Base-by-base conservation (phyloP, 2,797 vertebrate genomes). In the Aeoliscus strigatus region DNA sequence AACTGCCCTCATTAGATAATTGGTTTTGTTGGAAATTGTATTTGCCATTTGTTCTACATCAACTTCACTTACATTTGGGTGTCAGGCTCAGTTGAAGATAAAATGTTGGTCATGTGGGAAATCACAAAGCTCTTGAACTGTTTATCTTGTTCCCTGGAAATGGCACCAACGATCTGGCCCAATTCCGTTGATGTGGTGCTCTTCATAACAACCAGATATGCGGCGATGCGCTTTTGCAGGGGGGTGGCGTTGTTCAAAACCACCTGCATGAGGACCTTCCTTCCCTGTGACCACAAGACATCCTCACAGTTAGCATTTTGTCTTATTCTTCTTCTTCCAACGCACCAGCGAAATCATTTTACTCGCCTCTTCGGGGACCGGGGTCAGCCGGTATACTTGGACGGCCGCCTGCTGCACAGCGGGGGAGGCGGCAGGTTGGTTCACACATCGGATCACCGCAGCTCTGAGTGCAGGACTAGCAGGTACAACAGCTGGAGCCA, bases 191-290 rank as follows among this genome's bases (percentile, higher is more conserved):
- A 39, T 41, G 89, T 80, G 23, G 93, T 91, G 42, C 77, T 62
- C 70, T 87, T 93, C 92, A 99, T 98, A 24, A 98, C 61, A 9
- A 92, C 83, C 68, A 99, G 90, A 52, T 97, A 99, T 23, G 93
- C 90, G 28, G 93, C 90, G 44, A 98, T 58, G n/a, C 94, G 89
- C 67, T 93, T 96, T 14, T 94, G 92, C 41, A 86, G 67, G 2
- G 90, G 84, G 31, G 82, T 77, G 14, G 75, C 31, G 0, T 21
- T 26, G n/a, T 91, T 82, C 30, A 90, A 67, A 62, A 94, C 80
- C 9, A 77, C 80, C 65, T 87, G 85, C 55, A 93, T 77, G 55
- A 99, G 86, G 26, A 84, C 54, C 16, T 74, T 70, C 64, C 71
- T 83, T 27, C 79, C 87, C 96, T 99, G 42, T 25, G 36, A 62